Percentiles rank a stretch among this genome's conserved stretches.
Conservation (phyloP, 2,888 invertebrate genomes). For the Byasa hedistus region DNA sequence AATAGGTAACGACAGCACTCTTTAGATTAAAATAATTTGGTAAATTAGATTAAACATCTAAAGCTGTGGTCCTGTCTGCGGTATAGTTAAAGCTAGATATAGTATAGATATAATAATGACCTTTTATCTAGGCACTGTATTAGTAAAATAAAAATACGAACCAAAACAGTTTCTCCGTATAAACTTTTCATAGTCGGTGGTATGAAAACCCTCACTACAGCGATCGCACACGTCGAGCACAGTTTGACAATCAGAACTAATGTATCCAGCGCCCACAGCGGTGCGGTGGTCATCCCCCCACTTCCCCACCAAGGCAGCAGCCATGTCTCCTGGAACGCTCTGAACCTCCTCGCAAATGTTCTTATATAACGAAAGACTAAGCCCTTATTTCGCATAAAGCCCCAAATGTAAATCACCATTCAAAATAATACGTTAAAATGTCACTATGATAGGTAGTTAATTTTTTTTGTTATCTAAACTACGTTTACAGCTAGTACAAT, state of each 20-base stretch:
- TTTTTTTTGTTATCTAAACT: neutral
- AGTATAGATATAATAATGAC: too few relatives aligned
- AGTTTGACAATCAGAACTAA: slow-evolving; percentile 63
- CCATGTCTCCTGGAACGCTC: slow-evolving; percentile 68
- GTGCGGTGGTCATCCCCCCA: slow-evolving; percentile 57
- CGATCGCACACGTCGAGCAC: slow-evolving; percentile 59
- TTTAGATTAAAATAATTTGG: too few relatives aligned
- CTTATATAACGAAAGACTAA: slow-evolving; percentile 58
- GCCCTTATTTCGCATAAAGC: slow-evolving; percentile 64
- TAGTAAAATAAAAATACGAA: slow-evolving; percentile 37
- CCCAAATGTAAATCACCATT: slow-evolving; percentile 35
- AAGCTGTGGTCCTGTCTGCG: too few relatives aligned
- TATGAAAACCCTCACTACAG: slow-evolving; percentile 52
- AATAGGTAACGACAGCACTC: too few relatives aligned
- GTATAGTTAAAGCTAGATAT: too few relatives aligned
- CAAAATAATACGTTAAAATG: slow-evolving; percentile 30
- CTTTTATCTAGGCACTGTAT: too few relatives aligned
- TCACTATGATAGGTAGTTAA: neutral
- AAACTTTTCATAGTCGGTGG: slow-evolving; percentile 67
- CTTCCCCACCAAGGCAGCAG: slow-evolving; percentile 71
- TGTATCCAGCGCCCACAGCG: slow-evolving; percentile 64
- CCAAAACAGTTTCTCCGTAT: slow-evolving; percentile 70
- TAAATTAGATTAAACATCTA: too few relatives aligned
- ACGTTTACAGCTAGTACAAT: neutral
- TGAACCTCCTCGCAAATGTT: slow-evolving; percentile 60